Evolutionary conservation across 2,113 vertebrate species (phyloP), one percentile per base, ranked within the genome.

Genomic region (Prochilodus magdalenae): DNA sequence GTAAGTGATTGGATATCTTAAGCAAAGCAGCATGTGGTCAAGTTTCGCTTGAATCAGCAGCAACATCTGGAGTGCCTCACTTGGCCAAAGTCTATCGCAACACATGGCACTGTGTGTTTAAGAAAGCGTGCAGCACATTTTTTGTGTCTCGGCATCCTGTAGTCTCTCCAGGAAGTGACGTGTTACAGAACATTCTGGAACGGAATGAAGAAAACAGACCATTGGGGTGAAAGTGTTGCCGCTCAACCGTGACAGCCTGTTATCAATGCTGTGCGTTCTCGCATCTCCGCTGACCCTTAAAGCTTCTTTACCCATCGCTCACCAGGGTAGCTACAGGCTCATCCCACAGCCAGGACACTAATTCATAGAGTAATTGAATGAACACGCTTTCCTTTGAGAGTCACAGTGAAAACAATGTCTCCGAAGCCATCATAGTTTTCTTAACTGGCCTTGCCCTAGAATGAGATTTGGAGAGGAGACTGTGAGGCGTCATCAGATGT

Each of bases 21-120:
- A 49, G 22, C 16, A 7, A 78, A 77, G 69, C 81, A 80, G 75
- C 82, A 75, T 20, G 78, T 59, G 63, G 60, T 75, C 66, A 30
- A 30, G 55, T 55, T 74, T 62, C 14, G 47, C 26, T 74, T 71
- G 29, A 71, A 51, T 49, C 59, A 47, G 49, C 57, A 77, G 53
- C 24, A 59, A 63, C 71, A 59, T 79, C 81, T 85, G 27, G 86
- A 84, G 86, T 71, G 67, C 36, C 33, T 80, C 84, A 83, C 60
- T 75, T 82, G 75, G 33, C 71, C 71, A 47, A 27, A 73, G 73
- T 73, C 53, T 86, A 65, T 77, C 66, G 49, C 57, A 66, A n/a
- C 44, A 75, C 63, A 55, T 20, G 71, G 70, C 69, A 22, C 62
- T 51, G 40, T 53, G 66, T 60, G n/a, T n/a, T 4, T 84, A 53